Base-by-base conservation (phyloP, 1,140 invertebrate species). In the Cryptotermes secundus region DNA sequence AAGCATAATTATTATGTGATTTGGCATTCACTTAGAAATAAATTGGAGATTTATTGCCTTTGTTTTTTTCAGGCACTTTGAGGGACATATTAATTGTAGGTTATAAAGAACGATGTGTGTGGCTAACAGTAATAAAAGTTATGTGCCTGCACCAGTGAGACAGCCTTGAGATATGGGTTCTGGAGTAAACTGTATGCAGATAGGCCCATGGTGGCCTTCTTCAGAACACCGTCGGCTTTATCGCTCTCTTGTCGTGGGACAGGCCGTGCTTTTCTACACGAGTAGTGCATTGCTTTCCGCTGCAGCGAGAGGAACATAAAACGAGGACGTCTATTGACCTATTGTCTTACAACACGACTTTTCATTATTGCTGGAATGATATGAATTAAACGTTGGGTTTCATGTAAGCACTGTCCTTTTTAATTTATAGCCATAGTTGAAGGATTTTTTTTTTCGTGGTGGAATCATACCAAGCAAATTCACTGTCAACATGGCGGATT, bases 21-120 rank as follows among this genome's bases (percentile, higher is more conserved):
- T 72, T n/a, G 59, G 59, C 59, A 72, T 72, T 72, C 26, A 72
- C 59, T 31, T 72, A n/a, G 59, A 72, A 72, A 72, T 31, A 72
- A 72, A 72, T 72, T 72, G 59, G 59, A 72, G 59, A 72, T 72
- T 72, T 72, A 72, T 72, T 72, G n/a, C 59, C n/a, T 72, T 72
- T 72, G 59, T 72, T 72, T 72, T n/a, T 72, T 72, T n/a, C 59
- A 72, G 14, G 59, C 26, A 31, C 59, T 72, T 7, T 72, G 26
- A 31, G 59, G 59, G 26, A 72, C 59, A 72, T 72, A n/a, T 72
- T 72, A 72, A 72, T 72, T 72, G 59, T 31, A 72, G 59, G 59
- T 72, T 72, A n/a, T 72, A 72, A 72, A 72, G 1, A 9, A 26
- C 59, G 31, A 14, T 72, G 26, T 72, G n/a, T 72, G 59, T 72